A percentile compares a stretch with the other conserved stretches of the same genome.
These are phyloP conservation scores for Sphenopsis melanotis DNA, from an alignment of 2,797 vertebrate genomes.

Conservation along the genomic window DNA sequence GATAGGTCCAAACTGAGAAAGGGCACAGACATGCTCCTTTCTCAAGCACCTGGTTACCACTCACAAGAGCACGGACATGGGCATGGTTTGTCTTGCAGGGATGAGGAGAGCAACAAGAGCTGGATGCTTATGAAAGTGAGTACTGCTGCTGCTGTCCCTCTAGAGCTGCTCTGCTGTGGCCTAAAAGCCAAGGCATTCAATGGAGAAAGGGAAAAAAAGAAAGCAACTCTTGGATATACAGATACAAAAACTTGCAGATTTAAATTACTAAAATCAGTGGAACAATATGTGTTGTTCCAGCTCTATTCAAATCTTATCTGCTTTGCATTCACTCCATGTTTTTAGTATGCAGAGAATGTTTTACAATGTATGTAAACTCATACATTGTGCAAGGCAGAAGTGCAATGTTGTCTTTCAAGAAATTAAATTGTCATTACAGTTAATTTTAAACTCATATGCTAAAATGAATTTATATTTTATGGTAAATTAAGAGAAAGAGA, in stretches of 20 bases:
- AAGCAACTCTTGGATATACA: not conserved
- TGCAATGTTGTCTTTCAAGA: not conserved
- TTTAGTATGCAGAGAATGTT: not conserved
- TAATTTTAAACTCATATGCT: not conserved
- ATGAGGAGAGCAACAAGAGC: not conserved
- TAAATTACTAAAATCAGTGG: not conserved
- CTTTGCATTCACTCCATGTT: not conserved
- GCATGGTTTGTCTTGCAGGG: not conserved
- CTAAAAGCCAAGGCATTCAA: not conserved
- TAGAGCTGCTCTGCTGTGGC: not conserved
- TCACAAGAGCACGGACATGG: not conserved
- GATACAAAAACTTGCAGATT: not conserved
- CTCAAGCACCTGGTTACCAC: not conserved
- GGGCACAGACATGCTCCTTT: not conserved
- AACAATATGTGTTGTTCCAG: not conserved
- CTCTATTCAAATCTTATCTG: not conserved
- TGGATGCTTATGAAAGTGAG: not conserved
- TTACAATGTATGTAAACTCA: not conserved
- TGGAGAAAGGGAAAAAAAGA: fast-evolving
- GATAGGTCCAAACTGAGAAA: not conserved
- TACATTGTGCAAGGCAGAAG: not conserved
- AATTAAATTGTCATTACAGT: constrained; percentile 7
- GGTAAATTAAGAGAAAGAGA: constrained; percentile 9
- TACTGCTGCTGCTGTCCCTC: not conserved
- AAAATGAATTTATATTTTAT: not conserved